Percentiles rank a stretch among this genome's conserved stretches.
phyloP scores from a whole-genome alignment of 1,140 invertebrate species.

The Linepithema humile region DNA sequence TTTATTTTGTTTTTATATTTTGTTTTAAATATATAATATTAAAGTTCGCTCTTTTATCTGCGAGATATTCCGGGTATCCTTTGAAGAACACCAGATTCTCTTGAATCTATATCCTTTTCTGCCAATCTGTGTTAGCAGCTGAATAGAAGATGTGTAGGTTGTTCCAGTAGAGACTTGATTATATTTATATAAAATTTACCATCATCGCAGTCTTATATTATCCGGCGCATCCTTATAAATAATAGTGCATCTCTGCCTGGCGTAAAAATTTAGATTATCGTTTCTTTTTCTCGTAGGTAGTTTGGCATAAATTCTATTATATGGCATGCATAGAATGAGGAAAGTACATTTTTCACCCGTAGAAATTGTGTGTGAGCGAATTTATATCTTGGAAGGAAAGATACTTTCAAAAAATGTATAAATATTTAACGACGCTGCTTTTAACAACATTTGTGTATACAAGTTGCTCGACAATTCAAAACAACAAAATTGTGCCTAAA shows the following conservation, averaged over 20 bases:
- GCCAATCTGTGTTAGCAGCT: constrained; percentile 81
- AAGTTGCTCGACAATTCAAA: neutral
- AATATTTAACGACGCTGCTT: neutral
- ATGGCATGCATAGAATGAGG: constrained; percentile 49
- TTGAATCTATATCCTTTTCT: constrained; percentile 76
- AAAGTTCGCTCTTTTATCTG: neutral
- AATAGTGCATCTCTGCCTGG: constrained; percentile 81
- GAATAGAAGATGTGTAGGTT: constrained; percentile 80
- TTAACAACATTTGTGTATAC: neutral
- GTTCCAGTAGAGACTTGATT: constrained; percentile 77
- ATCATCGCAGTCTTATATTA: constrained; percentile 61
- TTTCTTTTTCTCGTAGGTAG: constrained; percentile 74
- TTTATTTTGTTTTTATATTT: neutral
- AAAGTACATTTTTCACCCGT: constrained; percentile 25
- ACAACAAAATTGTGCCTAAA: neutral
- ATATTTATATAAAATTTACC: constrained; percentile 72
- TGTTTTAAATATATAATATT: neutral
- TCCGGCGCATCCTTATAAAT: constrained; percentile 70
- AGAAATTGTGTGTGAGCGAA: neutral
- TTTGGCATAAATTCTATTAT: constrained; percentile 53
- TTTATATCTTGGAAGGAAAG: constrained; percentile 3
- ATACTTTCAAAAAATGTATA: neutral
- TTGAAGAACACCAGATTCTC: constrained; percentile 76
- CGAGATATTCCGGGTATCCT: neutral
- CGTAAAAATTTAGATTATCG: constrained; percentile 66